phyloP scores from a whole-genome alignment of 2,113 vertebrate genomes.

The Calidris pugnax region DNA sequence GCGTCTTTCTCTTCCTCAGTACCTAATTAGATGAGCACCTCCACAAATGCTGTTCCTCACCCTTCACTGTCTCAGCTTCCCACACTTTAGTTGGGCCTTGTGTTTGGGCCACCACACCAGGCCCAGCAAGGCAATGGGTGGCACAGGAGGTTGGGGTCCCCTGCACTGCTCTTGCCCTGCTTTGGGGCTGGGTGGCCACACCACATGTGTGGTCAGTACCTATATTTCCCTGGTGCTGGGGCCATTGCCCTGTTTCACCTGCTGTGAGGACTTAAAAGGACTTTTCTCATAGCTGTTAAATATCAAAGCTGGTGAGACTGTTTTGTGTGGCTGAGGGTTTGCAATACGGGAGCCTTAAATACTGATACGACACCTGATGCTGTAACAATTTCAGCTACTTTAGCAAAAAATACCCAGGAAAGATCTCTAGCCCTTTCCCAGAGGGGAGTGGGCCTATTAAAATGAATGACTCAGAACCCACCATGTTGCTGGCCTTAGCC shows the following conservation, averaged over 20 bases:
- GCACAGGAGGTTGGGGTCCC: not conserved
- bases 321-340: not conserved
- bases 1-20: not conserved
- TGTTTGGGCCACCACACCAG: not conserved
- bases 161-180: not conserved
- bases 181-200: not conserved
- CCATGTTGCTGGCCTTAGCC: not conserved
- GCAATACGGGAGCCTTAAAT: not conserved
- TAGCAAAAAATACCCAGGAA: not conserved
- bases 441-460: not conserved
- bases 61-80: not conserved
- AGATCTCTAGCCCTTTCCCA: not conserved
- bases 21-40: not conserved
- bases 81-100: fast-evolving
- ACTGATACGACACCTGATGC: not conserved
- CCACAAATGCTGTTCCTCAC: not conserved
- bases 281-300: not conserved
- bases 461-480: not conserved
- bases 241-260: not conserved
- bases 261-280: not conserved
- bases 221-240: not conserved
- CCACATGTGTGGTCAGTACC: not conserved
- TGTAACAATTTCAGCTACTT: not conserved
- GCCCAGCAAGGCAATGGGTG: not conserved
- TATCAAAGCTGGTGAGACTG: not conserved